phyloP scores from a whole-genome alignment of 2,797 vertebrate genomes.

The Pseudocheirus occidentalis region DNA sequence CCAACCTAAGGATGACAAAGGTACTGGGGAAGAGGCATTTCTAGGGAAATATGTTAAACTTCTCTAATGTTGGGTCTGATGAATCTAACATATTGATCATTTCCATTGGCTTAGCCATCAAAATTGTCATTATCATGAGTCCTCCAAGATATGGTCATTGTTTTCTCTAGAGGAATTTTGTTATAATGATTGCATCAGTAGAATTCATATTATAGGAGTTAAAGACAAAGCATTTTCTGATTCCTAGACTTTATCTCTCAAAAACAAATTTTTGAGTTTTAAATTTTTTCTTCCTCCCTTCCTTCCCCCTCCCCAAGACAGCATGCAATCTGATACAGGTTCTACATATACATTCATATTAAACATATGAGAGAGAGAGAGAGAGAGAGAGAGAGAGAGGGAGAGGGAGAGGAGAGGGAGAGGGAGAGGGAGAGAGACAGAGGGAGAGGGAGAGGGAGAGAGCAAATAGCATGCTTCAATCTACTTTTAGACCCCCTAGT shows the following conservation, averaged over 20 bases:
- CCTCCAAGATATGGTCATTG: constrained; percentile 34
- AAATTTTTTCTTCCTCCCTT: no score
- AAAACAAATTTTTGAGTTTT: background rate
- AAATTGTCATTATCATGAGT: constrained; percentile 50
- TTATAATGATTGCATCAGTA: constrained; percentile 17
- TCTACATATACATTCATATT: no score
- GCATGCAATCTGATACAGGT: no score
- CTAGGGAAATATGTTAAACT: constrained; percentile 1
- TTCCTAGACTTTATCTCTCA: background rate
- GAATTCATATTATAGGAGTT: background rate
- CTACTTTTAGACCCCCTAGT: no score
- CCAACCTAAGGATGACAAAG: constrained; percentile 51
- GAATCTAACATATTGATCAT: constrained; percentile 1
- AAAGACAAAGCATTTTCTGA: background rate
- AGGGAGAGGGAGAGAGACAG: no score
- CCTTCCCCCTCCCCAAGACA: no score
- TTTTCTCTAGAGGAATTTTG: constrained; percentile 33
- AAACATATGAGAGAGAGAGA: no score
- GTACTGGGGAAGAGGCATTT: constrained; percentile 9
- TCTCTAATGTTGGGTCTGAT: background rate
- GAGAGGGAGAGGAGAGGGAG: no score
- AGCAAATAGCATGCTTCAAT: no score
- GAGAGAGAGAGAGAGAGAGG: no score
- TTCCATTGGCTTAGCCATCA: constrained; percentile 27
- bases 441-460: no score